Evolutionary conservation across 2,888 invertebrate species (phyloP).

Genomic region (Arctia plantaginis): DNA sequence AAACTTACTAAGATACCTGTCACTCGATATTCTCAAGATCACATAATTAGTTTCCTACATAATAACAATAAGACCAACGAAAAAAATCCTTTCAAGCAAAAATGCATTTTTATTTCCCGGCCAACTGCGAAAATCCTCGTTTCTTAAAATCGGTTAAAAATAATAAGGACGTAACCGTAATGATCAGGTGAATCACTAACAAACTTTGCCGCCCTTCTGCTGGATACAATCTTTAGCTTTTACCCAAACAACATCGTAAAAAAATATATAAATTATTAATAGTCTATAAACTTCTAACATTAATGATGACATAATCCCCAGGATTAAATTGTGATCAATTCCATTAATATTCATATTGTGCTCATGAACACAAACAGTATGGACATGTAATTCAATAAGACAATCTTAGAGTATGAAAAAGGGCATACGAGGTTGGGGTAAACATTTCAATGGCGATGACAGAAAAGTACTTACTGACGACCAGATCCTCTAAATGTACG

Average conservation of each 20-base stretch:
- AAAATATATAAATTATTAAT: not conserved
- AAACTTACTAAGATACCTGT: not conserved
- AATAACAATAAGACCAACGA: not conserved
- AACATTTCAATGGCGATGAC: not conserved
- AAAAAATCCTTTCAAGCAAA: not conserved
- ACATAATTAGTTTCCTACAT: not conserved
- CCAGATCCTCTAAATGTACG: no score
- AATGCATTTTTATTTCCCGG: no score
- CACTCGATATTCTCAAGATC: not conserved
- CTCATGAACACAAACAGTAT: not conserved
- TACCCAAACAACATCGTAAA: not conserved
- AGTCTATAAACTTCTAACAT: not conserved
- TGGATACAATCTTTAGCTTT: not conserved
- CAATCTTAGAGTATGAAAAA: not conserved
- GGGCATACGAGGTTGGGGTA: not conserved
- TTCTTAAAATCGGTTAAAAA: not conserved
- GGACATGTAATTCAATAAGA: not conserved
- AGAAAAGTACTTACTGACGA: no score
- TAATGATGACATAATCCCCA: not conserved
- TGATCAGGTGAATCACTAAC: not conserved
- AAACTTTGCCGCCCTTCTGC: not conserved
- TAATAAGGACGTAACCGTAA: not conserved
- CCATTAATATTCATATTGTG: not conserved
- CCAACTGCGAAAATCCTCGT: not conserved
- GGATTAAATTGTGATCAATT: not conserved